Percentiles rank a stretch among this genome's conserved stretches.
Conservation (phyloP, 2,113 vertebrate species). For the Phyllostomus discolor region DNA sequence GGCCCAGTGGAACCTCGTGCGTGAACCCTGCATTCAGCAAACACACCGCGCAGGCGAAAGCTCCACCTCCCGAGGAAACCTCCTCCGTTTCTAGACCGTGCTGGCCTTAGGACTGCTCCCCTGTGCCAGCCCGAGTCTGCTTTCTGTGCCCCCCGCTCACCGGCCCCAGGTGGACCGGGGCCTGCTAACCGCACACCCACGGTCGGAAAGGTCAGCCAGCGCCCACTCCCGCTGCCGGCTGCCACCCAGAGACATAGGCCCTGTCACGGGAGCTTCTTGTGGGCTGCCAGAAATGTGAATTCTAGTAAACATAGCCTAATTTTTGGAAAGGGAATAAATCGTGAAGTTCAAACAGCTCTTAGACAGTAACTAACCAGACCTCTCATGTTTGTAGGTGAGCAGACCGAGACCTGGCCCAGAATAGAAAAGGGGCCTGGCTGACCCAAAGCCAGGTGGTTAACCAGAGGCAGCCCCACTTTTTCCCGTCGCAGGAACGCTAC, state of each 20-base stretch:
- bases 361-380: neutral
- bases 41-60: neutral
- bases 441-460: neutral
- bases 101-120: neutral
- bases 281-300: neutral
- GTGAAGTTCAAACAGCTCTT: neutral
- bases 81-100: neutral
- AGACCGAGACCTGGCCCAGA: neutral
- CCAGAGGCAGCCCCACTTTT: neutral
- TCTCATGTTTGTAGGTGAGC: neutral
- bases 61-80: neutral
- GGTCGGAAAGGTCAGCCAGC: accelerated
- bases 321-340: neutral
- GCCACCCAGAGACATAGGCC: neutral
- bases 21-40: neutral
- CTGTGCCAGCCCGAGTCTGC: neutral
- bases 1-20: neutral
- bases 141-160: neutral
- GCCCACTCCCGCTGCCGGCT: neutral
- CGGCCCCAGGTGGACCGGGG: neutral
- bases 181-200: neutral
- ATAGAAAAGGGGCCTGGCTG: neutral
- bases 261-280: neutral
- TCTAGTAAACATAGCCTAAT: neutral
- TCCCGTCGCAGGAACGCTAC: neutral